These are phyloP conservation scores for Dryadula phaetusa DNA, from an alignment of 2,888 invertebrate species.

Conservation along the genomic window DNA sequence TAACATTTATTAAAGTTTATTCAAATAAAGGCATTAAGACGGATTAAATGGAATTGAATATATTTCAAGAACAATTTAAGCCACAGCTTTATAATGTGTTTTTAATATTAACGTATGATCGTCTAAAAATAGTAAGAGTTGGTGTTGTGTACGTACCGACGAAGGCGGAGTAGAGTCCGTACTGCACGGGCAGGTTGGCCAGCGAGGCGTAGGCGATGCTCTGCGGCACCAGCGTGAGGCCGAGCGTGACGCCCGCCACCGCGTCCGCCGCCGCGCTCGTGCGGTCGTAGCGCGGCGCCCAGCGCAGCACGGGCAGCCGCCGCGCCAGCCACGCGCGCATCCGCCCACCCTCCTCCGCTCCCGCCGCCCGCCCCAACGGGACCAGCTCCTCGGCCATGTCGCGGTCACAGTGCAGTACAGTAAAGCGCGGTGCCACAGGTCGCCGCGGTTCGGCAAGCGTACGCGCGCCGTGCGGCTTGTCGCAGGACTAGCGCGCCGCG, in stretches of 20 bases:
- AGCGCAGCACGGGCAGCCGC: constrained; percentile 83
- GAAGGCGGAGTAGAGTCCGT: constrained; percentile 96
- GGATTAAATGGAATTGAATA: not conserved
- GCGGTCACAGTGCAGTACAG: too few species aligned
- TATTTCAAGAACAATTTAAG: not conserved
- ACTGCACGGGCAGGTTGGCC: constrained; percentile 93
- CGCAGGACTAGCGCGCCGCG: constrained; percentile 36
- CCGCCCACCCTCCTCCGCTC: not conserved
- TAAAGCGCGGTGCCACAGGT: constrained; percentile 34
- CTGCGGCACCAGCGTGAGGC: constrained; percentile 96
- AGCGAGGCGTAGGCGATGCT: constrained; percentile 95
- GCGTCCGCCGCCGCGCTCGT: constrained; percentile 90
- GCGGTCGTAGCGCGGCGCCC: constrained; percentile 89
- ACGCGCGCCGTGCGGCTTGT: constrained; percentile 32
- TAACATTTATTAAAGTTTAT: not conserved
- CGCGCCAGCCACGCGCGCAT: constrained; percentile 47
- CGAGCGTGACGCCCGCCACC: constrained; percentile 95
- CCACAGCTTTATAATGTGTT: not conserved
- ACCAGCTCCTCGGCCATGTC: constrained; percentile 55
- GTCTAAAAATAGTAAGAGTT: too few species aligned
- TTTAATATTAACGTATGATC: not conserved
- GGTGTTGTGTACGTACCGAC: constrained; percentile 83
- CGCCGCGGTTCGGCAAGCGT: constrained; percentile 11
- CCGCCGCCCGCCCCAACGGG: constrained; percentile 44
- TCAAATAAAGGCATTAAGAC: not conserved